Evolutionary conservation across 2,113 vertebrate species (phyloP).

Genomic region (Nannospalax galili): DNA sequence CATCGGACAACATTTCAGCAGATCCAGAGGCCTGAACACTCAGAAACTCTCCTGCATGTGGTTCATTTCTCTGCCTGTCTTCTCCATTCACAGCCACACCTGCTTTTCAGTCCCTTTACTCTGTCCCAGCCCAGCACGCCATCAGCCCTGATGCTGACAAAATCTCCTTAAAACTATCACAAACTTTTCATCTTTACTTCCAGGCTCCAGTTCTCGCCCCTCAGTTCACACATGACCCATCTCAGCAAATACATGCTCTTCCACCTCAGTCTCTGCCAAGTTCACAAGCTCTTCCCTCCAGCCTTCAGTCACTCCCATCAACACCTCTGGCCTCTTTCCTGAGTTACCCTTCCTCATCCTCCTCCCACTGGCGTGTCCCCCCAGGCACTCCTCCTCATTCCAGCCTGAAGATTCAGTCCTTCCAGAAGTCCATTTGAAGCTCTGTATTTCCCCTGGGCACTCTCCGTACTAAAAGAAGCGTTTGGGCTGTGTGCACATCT

Average conservation of each 20-base stretch:
- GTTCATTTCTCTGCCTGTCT: not conserved
- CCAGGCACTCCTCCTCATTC: too few relatives aligned
- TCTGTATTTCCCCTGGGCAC: not conserved
- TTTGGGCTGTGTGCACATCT: not conserved
- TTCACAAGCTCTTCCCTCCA: not conserved
- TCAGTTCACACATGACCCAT: not conserved
- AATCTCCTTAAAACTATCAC: not conserved
- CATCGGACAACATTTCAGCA: not conserved
- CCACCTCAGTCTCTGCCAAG: not conserved
- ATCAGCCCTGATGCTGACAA: not conserved
- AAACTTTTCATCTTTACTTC: not conserved
- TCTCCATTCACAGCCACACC: not conserved
- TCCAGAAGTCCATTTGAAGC: not conserved
- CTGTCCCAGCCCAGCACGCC: not conserved
- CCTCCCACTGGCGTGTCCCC: not conserved
- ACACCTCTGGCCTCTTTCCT: not conserved
- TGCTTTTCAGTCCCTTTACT: not conserved
- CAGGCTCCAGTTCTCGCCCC: fast-evolving
- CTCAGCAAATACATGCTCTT: not conserved
- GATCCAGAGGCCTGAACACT: not conserved
- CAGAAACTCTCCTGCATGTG: not conserved
- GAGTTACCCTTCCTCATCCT: not conserved
- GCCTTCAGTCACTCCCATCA: not conserved
- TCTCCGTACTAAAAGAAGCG: not conserved
- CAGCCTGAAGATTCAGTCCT: not conserved